phyloP scores from a whole-genome alignment of 2,888 invertebrate genomes.

The Drosophila picticornis region DNA sequence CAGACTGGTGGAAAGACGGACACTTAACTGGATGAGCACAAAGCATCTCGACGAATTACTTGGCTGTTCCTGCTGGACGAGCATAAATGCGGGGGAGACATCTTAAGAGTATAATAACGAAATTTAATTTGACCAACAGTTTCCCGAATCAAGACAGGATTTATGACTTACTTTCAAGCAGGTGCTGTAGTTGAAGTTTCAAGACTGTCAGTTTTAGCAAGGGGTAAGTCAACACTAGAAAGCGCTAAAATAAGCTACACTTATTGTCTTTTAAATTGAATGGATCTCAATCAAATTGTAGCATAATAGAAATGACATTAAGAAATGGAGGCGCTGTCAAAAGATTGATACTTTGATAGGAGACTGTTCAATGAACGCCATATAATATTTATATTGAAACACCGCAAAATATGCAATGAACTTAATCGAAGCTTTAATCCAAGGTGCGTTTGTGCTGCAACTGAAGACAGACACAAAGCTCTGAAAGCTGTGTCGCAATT shows the following conservation, averaged over 20 bases:
- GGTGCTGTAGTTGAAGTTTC: slow-evolving; percentile 15
- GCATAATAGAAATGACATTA: no score
- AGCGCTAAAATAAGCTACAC: neutral
- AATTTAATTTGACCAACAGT: slow-evolving; percentile 71
- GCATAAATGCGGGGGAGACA: neutral
- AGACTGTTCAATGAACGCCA: neutral
- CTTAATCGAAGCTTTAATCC: neutral
- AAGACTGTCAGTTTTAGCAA: slow-evolving; percentile 7
- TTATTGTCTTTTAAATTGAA: neutral
- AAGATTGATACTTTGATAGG: neutral
- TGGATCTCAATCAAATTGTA: neutral
- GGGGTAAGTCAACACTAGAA: neutral
- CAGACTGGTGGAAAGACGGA: slow-evolving; percentile 5
- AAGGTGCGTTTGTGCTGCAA: neutral
- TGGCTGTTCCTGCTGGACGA: slow-evolving; percentile 42
- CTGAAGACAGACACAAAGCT: neutral
- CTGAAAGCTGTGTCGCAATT: neutral
- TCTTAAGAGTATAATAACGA: slow-evolving; percentile 29
- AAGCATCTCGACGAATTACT: slow-evolving; percentile 78
- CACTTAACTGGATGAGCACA: slow-evolving; percentile 52
- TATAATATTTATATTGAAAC: neutral
- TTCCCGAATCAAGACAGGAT: slow-evolving; percentile 41
- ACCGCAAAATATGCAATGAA: slow-evolving; percentile 32
- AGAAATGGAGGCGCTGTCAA: neutral
- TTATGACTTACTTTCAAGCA: slow-evolving; percentile 45